Evolutionary conservation across 2,797 vertebrate species (phyloP).

Genomic region (Okamejei kenojei): DNA sequence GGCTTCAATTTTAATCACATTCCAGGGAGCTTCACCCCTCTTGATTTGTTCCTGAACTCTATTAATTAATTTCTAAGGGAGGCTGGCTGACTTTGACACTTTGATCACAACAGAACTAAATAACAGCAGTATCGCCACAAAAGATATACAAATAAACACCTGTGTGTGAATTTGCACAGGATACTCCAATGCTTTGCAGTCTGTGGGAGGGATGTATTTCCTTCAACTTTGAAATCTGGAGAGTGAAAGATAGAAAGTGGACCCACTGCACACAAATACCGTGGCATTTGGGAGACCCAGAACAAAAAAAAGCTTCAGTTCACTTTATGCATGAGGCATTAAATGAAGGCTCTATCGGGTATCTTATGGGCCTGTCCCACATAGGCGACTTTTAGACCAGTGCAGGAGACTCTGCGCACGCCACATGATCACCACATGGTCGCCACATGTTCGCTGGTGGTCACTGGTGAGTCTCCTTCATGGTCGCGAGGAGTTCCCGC

Average conservation of each 20-base stretch:
- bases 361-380: no score
- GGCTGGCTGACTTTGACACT: slow-evolving; percentile 48
- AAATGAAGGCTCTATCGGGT: no score
- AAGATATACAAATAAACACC: background rate
- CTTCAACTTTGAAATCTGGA: background rate
- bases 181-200: background rate
- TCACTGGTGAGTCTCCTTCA: no score
- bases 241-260: background rate
- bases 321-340: no score
- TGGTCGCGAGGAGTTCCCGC: no score
- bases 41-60: slow-evolving; percentile 51
- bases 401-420: no score
- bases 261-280: background rate
- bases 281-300: background rate
- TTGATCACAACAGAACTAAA: slow-evolving; percentile 6
- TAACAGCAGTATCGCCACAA: background rate
- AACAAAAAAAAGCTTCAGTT: no score
- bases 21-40: slow-evolving; percentile 52
- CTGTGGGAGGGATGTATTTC: background rate
- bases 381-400: no score
- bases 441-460: no score
- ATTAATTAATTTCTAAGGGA: slow-evolving; percentile 61
- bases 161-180: background rate
- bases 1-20: slow-evolving; percentile 49
- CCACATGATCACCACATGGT: no score